phyloP scores from a whole-genome alignment of 2,113 vertebrate species.

The Calidris pugnax region DNA sequence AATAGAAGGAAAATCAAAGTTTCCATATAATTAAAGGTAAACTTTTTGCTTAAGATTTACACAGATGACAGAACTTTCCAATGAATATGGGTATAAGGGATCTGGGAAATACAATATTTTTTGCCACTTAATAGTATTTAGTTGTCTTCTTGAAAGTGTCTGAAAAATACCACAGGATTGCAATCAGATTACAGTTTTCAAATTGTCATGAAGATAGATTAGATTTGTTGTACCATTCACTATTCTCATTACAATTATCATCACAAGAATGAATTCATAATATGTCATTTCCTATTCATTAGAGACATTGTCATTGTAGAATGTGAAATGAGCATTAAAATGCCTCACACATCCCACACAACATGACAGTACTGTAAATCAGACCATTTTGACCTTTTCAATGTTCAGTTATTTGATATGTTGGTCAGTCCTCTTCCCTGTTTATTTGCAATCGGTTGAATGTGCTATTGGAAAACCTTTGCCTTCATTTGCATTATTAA shows the following conservation, averaged over 20 bases:
- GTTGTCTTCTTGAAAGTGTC: neutral
- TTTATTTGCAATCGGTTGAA: neutral
- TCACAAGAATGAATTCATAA: conserved; percentile 65
- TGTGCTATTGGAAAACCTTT: neutral
- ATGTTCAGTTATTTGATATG: neutral
- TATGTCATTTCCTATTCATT: conserved; percentile 67
- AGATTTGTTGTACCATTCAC: conserved; percentile 62
- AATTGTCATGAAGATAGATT: conserved; percentile 60
- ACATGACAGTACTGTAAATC: neutral
- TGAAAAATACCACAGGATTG: conserved; percentile 12
- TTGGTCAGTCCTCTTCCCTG: neutral
- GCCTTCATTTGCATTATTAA: neutral
- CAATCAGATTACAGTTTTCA: conserved; percentile 37
- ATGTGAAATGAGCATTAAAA: conserved; percentile 23
- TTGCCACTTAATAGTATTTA: neutral
- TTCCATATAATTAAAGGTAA: neutral
- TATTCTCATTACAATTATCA: conserved; percentile 66
- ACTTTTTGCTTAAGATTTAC: neutral
- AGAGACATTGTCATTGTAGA: conserved; percentile 29
- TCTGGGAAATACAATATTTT: neutral
- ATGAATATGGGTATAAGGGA: neutral
- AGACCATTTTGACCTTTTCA: conserved; percentile 16
- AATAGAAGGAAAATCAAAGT: neutral
- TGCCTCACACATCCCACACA: neutral
- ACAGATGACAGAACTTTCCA: neutral